Evolutionary conservation across 2,797 vertebrate genomes (phyloP).

Genomic region (Falco rusticolus): DNA sequence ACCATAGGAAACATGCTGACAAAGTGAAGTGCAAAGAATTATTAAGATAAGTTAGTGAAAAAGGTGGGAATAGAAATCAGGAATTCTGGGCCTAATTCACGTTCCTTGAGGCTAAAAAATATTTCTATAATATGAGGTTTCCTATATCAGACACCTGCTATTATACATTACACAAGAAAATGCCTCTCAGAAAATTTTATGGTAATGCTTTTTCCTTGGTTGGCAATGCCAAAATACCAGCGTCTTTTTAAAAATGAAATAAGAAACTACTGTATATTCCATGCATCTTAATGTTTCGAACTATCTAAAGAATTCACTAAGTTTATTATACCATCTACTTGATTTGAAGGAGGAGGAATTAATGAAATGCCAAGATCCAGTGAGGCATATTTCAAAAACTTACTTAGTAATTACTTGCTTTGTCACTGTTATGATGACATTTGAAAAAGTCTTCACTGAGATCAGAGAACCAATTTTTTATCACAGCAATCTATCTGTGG

Average conservation of each 20-base stretch:
- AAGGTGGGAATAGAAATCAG: slow-evolving; percentile 12
- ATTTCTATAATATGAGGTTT: neutral
- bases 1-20: neutral
- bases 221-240: slow-evolving; percentile 5
- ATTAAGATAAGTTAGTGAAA: slow-evolving; percentile 37
- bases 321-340: slow-evolving; percentile 10
- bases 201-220: slow-evolving; percentile 18
- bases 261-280: slow-evolving; percentile 3
- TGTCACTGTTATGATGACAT: neutral
- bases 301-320: slow-evolving; percentile 15
- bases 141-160: neutral
- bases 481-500: neutral
- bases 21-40: slow-evolving; percentile 13
- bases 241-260: neutral
- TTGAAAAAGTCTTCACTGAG: neutral
- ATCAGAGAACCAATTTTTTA: slow-evolving; percentile 4
- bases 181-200: slow-evolving; percentile 1
- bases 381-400: neutral
- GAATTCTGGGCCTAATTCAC: neutral
- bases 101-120: neutral
- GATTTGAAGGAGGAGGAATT: slow-evolving; percentile 23
- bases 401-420: neutral
- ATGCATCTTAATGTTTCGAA: neutral
- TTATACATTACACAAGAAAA: neutral
- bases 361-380: slow-evolving; percentile 21